A percentile compares a stretch with the other conserved stretches of the same genome.
These are phyloP conservation scores for Asarcornis scutulata DNA, from an alignment of 2,113 vertebrate genomes.

Conservation along the genomic window DNA sequence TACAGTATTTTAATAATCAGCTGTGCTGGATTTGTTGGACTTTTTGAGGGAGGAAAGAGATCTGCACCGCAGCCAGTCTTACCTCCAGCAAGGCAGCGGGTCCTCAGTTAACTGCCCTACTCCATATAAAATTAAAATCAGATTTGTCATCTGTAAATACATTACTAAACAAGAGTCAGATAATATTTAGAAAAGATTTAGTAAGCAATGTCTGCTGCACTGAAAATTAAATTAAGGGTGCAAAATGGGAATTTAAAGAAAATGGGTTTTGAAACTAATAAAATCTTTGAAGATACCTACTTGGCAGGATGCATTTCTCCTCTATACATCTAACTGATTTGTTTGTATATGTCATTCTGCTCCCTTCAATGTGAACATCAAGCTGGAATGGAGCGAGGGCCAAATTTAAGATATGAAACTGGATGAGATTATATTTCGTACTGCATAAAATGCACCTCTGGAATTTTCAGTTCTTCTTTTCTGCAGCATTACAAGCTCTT, in stretches of 20 bases:
- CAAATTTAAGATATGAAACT: not conserved
- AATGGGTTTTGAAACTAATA: not conserved
- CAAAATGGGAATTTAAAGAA: not conserved
- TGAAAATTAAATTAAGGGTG: not conserved
- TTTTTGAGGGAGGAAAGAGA: not conserved
- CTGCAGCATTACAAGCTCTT: not conserved
- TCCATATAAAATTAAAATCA: not conserved
- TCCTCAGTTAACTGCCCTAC: not conserved
- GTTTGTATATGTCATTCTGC: not conserved
- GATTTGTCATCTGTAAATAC: not conserved
- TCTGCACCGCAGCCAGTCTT: not conserved
- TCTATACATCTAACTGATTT: not conserved
- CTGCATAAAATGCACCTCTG: not conserved
- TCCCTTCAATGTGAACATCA: not conserved
- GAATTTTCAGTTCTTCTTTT: conserved; percentile 21
- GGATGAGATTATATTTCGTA: not conserved
- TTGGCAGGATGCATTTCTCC: not conserved
- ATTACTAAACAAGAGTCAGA: not conserved
- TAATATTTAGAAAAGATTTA: not conserved
- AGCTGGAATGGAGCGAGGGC: not conserved
- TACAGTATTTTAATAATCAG: not conserved
- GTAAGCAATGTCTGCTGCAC: not conserved
- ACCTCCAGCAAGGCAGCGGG: not conserved
- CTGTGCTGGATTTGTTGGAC: not conserved
- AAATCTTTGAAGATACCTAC: not conserved